A percentile compares a stretch with the other conserved stretches of the same genome.
Conservation (phyloP, 2,113 vertebrate genomes). For the Psammodynastes pulverulentus region DNA sequence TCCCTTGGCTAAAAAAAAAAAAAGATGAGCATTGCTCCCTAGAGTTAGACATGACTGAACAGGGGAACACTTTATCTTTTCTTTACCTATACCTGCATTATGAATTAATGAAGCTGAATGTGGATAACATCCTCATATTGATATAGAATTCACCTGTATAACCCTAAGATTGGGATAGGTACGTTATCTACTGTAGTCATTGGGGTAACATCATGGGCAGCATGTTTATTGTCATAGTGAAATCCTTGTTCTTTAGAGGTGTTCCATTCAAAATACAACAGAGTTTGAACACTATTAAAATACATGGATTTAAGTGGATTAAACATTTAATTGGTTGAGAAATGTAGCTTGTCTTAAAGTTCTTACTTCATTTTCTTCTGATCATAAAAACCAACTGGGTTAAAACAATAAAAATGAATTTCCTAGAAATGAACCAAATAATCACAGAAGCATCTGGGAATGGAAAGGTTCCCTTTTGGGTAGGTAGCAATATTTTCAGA, state of each 20-base stretch:
- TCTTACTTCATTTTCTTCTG: neutral
- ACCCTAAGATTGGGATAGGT: neutral
- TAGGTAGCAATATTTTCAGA: neutral
- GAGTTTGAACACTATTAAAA: neutral
- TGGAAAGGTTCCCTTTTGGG: neutral
- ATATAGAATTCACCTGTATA: neutral
- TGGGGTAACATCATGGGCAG: neutral
- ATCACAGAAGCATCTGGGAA: slow-evolving; percentile 10
- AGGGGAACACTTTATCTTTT: neutral
- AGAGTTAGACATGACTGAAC: neutral
- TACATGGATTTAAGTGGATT: neutral
- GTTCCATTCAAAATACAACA: neutral
- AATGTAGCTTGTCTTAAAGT: neutral
- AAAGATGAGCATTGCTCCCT: too few species aligned
- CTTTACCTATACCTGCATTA: neutral
- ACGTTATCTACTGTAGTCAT: neutral
- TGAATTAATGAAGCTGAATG: neutral
- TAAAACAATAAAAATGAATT: neutral
- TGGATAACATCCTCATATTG: neutral
- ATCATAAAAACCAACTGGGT: neutral
- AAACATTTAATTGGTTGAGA: neutral
- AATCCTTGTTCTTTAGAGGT: neutral
- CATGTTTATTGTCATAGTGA: neutral
- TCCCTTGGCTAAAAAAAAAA: too few species aligned
- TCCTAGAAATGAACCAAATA: neutral